phyloP scores from a whole-genome alignment of 2,797 vertebrate species.

The Pipistrellus kuhlii region DNA sequence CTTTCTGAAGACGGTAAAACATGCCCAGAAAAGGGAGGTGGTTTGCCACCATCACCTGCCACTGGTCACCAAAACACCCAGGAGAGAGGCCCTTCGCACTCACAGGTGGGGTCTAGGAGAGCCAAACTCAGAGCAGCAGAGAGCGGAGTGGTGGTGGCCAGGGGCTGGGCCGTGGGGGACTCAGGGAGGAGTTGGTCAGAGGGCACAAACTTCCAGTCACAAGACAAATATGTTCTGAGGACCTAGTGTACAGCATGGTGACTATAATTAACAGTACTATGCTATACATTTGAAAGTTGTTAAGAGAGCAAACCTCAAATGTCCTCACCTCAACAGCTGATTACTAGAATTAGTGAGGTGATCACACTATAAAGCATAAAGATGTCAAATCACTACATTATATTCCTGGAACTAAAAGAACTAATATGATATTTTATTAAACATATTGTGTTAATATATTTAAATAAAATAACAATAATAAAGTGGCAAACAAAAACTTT shows the following conservation, averaged over 20 bases:
- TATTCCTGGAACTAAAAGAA: not conserved
- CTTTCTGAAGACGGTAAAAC: not conserved
- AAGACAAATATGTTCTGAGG: not conserved
- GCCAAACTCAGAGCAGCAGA: not conserved
- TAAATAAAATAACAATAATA: not conserved
- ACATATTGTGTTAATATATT: not conserved
- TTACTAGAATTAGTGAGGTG: not conserved
- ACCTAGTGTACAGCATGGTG: no score
- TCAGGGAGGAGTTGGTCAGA: not conserved
- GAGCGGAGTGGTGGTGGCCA: not conserved
- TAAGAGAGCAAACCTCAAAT: not conserved
- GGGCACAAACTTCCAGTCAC: not conserved
- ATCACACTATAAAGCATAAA: not conserved
- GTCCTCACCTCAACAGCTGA: no score
- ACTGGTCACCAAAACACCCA: not conserved
- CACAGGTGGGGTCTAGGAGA: not conserved
- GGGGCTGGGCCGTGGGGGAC: not conserved
- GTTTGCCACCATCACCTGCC: not conserved
- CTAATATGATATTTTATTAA: not conserved
- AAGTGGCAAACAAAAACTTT: not conserved
- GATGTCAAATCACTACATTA: not conserved
- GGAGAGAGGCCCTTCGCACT: not conserved
- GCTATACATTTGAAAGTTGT: not conserved
- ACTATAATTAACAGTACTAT: no score
- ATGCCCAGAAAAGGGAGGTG: not conserved